A percentile compares a stretch with the other conserved stretches of the same genome.
These are phyloP conservation scores for Merodon equestris DNA, from an alignment of 2,888 invertebrate species.

Conservation along the genomic window DNA sequence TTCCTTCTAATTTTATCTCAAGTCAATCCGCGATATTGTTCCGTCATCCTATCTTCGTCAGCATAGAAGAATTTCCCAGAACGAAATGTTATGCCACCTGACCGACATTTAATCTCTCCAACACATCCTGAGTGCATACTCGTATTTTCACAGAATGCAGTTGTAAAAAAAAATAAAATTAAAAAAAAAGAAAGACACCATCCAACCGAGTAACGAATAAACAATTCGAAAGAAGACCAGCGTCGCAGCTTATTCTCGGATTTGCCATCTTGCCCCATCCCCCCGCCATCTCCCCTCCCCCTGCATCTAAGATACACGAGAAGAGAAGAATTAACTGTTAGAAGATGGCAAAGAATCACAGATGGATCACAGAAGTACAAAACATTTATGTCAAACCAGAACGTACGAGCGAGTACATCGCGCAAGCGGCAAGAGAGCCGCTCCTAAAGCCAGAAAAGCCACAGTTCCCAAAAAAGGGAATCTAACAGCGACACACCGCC, in stretches of 20 bases:
- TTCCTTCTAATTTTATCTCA: too few relatives aligned
- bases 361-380: conserved; percentile 57
- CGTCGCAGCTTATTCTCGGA: conserved; percentile 44
- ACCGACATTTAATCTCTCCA: conserved; percentile 52
- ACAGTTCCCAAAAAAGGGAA: conserved; percentile 69
- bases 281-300: background rate
- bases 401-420: conserved; percentile 30
- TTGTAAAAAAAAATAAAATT: conserved; percentile 51
- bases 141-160: conserved; percentile 39
- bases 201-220: background rate
- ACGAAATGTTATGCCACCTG: conserved; percentile 47
- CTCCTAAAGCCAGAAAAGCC: conserved; percentile 61
- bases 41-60: too few relatives aligned
- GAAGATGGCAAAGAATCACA: conserved; percentile 57
- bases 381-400: conserved; percentile 66
- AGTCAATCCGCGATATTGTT: too few relatives aligned
- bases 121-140: conserved; percentile 35
- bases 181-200: conserved; percentile 40
- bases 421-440: conserved; percentile 29
- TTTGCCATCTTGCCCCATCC: conserved; percentile 55
- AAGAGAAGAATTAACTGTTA: conserved; percentile 63
- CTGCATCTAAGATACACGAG: conserved; percentile 46
- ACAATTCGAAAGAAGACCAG: background rate
- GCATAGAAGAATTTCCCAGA: conserved; percentile 23
- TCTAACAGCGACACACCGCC: conserved; percentile 52